Percentiles rank a stretch among this genome's conserved stretches.
phyloP scores from a whole-genome alignment of 2,113 vertebrate species.

The Etheostoma cragini region DNA sequence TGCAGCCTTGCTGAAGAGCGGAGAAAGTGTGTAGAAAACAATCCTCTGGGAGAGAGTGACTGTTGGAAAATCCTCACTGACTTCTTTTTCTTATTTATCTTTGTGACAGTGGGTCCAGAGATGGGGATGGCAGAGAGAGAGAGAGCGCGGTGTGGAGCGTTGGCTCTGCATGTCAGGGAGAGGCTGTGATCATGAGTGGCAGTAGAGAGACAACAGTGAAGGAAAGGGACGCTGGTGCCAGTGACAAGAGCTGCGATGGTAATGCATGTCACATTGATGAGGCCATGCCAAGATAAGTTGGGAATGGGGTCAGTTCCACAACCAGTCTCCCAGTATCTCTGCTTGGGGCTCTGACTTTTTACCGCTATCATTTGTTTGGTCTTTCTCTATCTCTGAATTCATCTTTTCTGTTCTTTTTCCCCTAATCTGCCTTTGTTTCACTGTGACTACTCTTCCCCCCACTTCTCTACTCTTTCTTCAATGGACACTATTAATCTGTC shows the following conservation, averaged over 20 bases:
- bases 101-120: slow-evolving; percentile 58
- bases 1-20: slow-evolving; percentile 27
- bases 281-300: slow-evolving; percentile 58
- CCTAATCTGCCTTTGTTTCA: slow-evolving; percentile 31
- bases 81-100: slow-evolving; percentile 70
- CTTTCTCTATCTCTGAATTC: slow-evolving; percentile 40
- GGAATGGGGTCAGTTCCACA: slow-evolving; percentile 65
- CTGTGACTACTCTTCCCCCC: slow-evolving; percentile 21
- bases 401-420: slow-evolving; percentile 9
- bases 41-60: slow-evolving; percentile 55
- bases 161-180: slow-evolving; percentile 32
- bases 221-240: slow-evolving; percentile 31
- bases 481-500: slow-evolving; percentile 43
- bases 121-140: slow-evolving; percentile 45
- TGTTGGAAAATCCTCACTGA: slow-evolving; percentile 71
- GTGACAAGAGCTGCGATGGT: slow-evolving; percentile 56
- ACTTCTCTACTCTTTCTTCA: slow-evolving; percentile 8
- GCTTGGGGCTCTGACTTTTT: slow-evolving; percentile 45
- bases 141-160: slow-evolving; percentile 16
- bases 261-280: slow-evolving; percentile 84
- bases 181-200: slow-evolving; percentile 69
- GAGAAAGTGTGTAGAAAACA: slow-evolving; percentile 45
- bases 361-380: slow-evolving; percentile 50
- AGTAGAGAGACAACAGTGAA: slow-evolving; percentile 53
- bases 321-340: slow-evolving; percentile 42